These are phyloP conservation scores for Oryzias dopingdopingensis DNA, from an alignment of 2,797 vertebrate genomes.

Conservation along the genomic window DNA sequence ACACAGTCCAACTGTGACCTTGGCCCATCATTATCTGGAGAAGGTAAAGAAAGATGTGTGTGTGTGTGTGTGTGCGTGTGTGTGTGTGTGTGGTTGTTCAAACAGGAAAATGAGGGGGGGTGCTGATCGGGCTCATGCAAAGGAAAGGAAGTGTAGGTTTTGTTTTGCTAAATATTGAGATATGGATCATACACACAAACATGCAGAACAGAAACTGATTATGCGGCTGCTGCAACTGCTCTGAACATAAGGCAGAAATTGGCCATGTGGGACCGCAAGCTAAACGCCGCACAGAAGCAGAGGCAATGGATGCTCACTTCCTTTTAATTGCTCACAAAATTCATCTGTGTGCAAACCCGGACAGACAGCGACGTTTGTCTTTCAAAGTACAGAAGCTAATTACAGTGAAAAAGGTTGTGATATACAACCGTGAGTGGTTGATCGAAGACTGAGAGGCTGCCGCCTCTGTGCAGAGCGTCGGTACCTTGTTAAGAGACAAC, in stretches of 20 bases:
- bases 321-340: slow-evolving; percentile 73
- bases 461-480: slow-evolving; percentile 15
- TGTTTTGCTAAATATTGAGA: slow-evolving; percentile 21
- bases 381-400: slow-evolving; percentile 9
- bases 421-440: slow-evolving; percentile 23
- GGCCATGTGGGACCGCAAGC: slow-evolving; percentile 67
- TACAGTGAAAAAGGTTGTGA: slow-evolving; percentile 41
- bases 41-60: slow-evolving; percentile 12
- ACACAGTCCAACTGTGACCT: slow-evolving; percentile 43
- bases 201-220: slow-evolving; percentile 24
- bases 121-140: slow-evolving; percentile 34
- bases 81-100: slow-evolving; percentile 15
- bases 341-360: slow-evolving; percentile 38
- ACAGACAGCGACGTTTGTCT: slow-evolving; percentile 29
- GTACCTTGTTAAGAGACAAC: slow-evolving; percentile 34
- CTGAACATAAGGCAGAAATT: slow-evolving; percentile 71
- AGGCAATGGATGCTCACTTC: slow-evolving; percentile 60
- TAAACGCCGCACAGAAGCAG: slow-evolving; percentile 48
- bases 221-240: slow-evolving; percentile 66
- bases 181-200: slow-evolving; percentile 21
- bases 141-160: slow-evolving; percentile 30
- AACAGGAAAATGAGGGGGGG: slow-evolving; percentile 4
- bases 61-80: slow-evolving; percentile 18
- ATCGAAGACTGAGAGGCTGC: slow-evolving; percentile 25
- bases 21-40: slow-evolving; percentile 40